These are phyloP conservation scores for Halcyon badia DNA, from an alignment of 2,797 vertebrate genomes.

Conservation along the genomic window DNA sequence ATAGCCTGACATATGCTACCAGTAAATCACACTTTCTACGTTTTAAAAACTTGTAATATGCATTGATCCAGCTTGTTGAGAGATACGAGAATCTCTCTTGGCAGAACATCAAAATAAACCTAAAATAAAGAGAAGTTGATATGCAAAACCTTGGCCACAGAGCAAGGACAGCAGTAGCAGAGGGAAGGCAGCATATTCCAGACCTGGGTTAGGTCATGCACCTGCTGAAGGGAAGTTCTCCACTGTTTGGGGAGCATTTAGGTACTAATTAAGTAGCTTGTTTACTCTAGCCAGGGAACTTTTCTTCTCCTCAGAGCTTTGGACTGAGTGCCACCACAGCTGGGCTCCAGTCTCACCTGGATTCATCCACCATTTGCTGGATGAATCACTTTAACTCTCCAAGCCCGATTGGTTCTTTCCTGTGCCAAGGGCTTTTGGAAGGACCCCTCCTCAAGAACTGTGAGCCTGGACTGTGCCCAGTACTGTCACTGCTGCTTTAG, in stretches of 20 bases:
- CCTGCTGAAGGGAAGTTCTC: neutral
- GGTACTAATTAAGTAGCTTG: neutral
- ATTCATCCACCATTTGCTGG: neutral
- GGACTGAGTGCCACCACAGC: neutral
- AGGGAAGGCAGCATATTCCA: neutral
- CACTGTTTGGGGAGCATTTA: neutral
- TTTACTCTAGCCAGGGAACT: neutral
- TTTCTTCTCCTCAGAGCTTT: neutral
- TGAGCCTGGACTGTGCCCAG: neutral
- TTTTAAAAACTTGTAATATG: neutral
- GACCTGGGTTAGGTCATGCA: neutral
- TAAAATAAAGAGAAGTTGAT: fast-evolving
- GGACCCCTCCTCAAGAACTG: neutral
- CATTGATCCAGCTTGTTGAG: neutral
- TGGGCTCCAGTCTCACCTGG: fast-evolving
- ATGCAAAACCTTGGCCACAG: fast-evolving
- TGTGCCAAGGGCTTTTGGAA: neutral
- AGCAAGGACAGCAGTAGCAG: neutral
- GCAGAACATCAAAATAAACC: neutral
- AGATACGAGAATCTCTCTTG: neutral
- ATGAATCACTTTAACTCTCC: neutral
- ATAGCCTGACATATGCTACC: neutral
- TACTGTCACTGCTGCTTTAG: neutral
- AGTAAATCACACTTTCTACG: neutral
- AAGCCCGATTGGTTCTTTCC: neutral